Evolutionary conservation across 1,140 invertebrate genomes (phyloP), one percentile per base, ranked within the genome.

Genomic region (Drosophila insularis): DNA sequence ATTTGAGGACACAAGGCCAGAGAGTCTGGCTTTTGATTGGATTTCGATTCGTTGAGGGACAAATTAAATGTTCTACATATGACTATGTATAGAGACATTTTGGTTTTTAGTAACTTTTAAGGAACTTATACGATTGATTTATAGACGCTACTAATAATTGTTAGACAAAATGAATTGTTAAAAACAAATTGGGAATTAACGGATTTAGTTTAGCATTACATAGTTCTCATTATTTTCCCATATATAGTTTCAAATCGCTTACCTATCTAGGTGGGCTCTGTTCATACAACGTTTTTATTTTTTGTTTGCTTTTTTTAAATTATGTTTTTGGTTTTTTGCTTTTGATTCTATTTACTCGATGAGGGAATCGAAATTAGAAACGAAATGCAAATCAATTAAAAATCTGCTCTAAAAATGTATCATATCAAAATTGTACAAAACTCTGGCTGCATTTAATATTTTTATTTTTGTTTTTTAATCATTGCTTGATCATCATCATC

Each of bases 231-330:
- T 60, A 64, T 66, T 73, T 72, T 71, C 63, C 21, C 43, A 70
- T 56, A 54, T 66, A 77, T 66, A 75, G 65, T 70, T 80, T 71
- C 17, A 32, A 63, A 76, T 81, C 71, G 68, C 78, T 81, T 89
- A 82, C 78, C 81, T 90, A 90, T 65, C 81, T 70, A 90, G 86
- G 86, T 90, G 86, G 86, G 86, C 79, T 90, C 76, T 85, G 80
- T 86, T 75, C 62, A 59, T 64, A 65, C 65, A 60, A 76, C 40
- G 10, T 50, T 50, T 50, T 46, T 46, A n/a, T 17, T 19, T 8
- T 43, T 14, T 2, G 1, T 19, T 46, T 35, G 10, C 35, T 37
- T 60, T 53, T 23, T 43, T 61, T 50, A 21, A 40, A 50, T 62
- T 32, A 58, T 40, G 3, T 14, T 13, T 19, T 50, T 50, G 10